A percentile compares a stretch with the other conserved stretches of the same genome.
Evolutionary conservation across 2,888 invertebrate genomes (phyloP).

Genomic region (Acrocyrtus sp.): DNA sequence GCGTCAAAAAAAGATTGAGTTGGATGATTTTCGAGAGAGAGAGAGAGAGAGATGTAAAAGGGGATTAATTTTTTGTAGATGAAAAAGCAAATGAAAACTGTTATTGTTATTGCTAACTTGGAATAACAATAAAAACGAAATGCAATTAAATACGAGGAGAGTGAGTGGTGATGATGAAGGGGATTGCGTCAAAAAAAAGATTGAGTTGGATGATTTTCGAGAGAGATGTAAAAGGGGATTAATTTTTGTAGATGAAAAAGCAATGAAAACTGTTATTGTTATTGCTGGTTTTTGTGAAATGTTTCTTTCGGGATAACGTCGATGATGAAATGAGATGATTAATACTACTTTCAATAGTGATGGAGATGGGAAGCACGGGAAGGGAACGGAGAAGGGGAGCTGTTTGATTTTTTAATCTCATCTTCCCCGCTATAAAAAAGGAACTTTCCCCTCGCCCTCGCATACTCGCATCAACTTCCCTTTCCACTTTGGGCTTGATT

Average conservation of each 20-base stretch:
- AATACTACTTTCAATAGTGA: neutral
- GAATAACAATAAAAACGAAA: neutral
- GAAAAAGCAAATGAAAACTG: neutral
- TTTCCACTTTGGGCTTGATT: neutral
- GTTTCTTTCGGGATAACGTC: neutral
- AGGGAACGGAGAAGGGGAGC: too few relatives aligned
- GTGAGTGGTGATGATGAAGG: neutral
- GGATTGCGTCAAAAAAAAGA: too few relatives aligned
- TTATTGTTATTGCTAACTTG: too few relatives aligned
- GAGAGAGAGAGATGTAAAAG: neutral
- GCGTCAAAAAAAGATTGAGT: too few relatives aligned
- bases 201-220: neutral
- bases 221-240: constrained; percentile 12
- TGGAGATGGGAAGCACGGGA: neutral
- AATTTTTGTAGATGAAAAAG: neutral
- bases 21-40: neutral
- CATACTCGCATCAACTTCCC: neutral
- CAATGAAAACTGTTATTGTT: constrained; percentile 22
- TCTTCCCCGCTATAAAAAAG: too few relatives aligned
- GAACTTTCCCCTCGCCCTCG: constrained; percentile 9
- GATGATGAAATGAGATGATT: constrained; percentile 42
- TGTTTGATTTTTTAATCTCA: neutral
- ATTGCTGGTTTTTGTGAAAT: neutral
- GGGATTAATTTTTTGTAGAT: constrained; percentile 6
- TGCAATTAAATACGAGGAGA: neutral